These are phyloP conservation scores for Labeo catla DNA, from an alignment of 2,113 vertebrate species.

Conservation along the genomic window DNA sequence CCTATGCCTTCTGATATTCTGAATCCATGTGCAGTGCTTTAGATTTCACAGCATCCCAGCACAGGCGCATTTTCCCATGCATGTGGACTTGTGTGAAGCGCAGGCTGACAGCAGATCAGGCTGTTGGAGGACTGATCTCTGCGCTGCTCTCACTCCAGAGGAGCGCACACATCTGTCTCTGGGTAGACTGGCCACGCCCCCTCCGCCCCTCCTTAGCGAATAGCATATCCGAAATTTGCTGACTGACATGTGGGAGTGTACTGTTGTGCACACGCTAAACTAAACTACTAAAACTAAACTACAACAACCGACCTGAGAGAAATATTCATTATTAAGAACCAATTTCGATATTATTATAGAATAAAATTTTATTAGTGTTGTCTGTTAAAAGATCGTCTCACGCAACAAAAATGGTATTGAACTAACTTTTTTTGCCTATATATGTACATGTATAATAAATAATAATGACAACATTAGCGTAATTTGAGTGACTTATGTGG, in stretches of 20 bases:
- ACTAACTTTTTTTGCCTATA: not conserved
- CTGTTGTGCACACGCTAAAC: not conserved
- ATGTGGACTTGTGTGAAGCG: slow-evolving; percentile 25
- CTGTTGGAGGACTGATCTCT: slow-evolving; percentile 23
- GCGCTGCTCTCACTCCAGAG: slow-evolving; percentile 61
- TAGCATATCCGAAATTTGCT: slow-evolving; percentile 38
- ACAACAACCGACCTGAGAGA: not conserved
- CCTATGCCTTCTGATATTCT: slow-evolving; percentile 41
- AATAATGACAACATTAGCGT: not conserved
- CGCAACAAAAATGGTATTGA: not conserved
- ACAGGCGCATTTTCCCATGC: slow-evolving; percentile 44
- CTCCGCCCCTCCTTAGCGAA: slow-evolving; percentile 59
- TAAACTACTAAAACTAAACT: not conserved
- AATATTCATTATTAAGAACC: not conserved
- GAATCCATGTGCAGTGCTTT: slow-evolving; percentile 22
- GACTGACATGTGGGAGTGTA: slow-evolving; percentile 55
- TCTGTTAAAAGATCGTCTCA: not conserved
- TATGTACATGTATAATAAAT: not conserved
- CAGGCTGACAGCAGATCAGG: slow-evolving; percentile 42
- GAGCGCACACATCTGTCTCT: slow-evolving; percentile 69
- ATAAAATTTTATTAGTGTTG: not conserved
- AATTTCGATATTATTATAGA: not conserved
- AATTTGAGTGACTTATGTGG: not conserved
- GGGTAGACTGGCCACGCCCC: slow-evolving; percentile 49
- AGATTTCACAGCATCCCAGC: slow-evolving; percentile 44